A percentile compares a stretch with the other conserved stretches of the same genome.
phyloP scores from a whole-genome alignment of 2,113 vertebrate species.

The Hylia prasina region DNA sequence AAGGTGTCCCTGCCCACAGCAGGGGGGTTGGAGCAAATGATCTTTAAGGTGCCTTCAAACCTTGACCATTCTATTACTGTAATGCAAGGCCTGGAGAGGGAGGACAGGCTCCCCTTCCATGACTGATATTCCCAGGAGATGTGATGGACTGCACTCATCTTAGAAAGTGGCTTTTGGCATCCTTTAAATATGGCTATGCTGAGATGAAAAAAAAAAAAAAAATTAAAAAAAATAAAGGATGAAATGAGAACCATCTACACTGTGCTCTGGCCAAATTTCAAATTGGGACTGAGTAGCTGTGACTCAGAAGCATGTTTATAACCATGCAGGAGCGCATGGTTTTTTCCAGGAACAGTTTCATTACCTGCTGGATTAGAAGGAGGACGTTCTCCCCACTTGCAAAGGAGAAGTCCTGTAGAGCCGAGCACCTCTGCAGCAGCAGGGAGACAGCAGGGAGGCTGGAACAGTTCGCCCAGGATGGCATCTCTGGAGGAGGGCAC shows the following conservation, averaged over 20 bases:
- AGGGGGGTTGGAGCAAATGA: background rate
- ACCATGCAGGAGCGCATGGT: background rate
- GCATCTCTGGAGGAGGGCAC: background rate
- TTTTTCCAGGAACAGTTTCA: background rate
- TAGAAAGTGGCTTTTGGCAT: conserved; percentile 21
- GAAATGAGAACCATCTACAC: background rate
- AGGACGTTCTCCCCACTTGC: background rate
- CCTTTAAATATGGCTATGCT: background rate
- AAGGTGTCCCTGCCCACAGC: background rate
- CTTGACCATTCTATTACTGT: too few relatives aligned
- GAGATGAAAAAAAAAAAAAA: background rate
- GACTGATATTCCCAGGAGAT: background rate
- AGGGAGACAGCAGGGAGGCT: background rate
- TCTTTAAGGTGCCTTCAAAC: background rate
- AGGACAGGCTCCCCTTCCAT: background rate
- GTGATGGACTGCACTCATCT: background rate
- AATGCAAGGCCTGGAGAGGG: background rate
- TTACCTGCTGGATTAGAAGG: background rate
- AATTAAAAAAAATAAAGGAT: background rate
- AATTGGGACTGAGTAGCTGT: background rate
- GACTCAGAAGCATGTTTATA: conserved; percentile 29
- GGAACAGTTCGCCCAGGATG: background rate
- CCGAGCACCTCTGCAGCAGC: background rate
- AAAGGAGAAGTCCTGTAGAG: background rate
- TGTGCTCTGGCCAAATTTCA: conserved; percentile 31